phyloP scores from a whole-genome alignment of 2,113 vertebrate species.

The Struthio camelus region DNA sequence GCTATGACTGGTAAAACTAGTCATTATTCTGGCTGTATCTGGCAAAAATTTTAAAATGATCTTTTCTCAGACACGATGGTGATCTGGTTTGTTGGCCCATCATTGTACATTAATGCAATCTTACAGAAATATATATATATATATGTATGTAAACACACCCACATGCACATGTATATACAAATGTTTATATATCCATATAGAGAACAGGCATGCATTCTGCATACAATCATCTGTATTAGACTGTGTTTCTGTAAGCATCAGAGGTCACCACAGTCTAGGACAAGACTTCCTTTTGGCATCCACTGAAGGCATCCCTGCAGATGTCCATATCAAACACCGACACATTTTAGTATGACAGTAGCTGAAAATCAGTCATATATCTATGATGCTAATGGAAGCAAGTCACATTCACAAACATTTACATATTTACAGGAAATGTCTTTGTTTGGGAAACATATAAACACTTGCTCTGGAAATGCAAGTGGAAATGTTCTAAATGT shows the following conservation, averaged over 20 bases:
- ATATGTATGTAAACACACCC: too few species aligned
- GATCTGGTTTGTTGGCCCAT: not conserved
- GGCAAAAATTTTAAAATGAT: not conserved
- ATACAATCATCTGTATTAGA: accelerated
- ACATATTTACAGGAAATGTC: not conserved
- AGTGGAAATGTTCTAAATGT: too few species aligned
- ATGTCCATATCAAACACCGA: not conserved
- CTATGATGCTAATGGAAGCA: not conserved
- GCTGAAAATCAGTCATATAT: not conserved
- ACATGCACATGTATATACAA: too few species aligned
- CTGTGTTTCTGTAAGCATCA: not conserved
- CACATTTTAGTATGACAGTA: not conserved
- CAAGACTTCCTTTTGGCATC: not conserved
- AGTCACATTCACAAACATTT: not conserved
- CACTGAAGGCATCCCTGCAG: not conserved
- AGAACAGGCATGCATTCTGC: not conserved
- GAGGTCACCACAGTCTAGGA: not conserved
- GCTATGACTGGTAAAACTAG: not conserved
- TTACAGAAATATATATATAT: not conserved
- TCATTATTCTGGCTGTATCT: not conserved
- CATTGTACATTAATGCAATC: not conserved
- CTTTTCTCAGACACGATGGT: not conserved
- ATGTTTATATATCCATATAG: not conserved
- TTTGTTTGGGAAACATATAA: not conserved
- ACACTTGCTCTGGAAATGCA: not conserved